Base-by-base conservation (phyloP, 2,113 vertebrate genomes). In the Neolamprologus sp. region DNA sequence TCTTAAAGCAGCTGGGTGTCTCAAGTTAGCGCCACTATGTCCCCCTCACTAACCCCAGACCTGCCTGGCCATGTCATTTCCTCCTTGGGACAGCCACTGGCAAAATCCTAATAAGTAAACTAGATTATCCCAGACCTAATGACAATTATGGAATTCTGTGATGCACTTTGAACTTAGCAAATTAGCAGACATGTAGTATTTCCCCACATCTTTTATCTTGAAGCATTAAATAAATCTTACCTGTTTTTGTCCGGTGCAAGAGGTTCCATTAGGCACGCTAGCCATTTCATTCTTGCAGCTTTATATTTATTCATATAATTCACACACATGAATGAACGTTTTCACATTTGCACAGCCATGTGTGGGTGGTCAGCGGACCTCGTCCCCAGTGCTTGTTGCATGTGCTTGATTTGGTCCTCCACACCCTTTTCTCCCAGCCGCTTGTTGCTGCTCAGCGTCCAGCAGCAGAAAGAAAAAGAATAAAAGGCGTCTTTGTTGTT, bases 1-100 rank as follows among this genome's bases (percentile, higher is more conserved):
- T 86, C 88, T 95, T 93, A 93, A 94, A 92, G 91, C 91, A 93
- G 93, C 95, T 93, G 92, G 85, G 81, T 82, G 78, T 92, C 92
- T 92, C 73, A 86, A 87, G 57, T 54, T 80, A 93, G 93, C 84
- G 89, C 92, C 92, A 55, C 84, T 85, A 2, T 87, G 75, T 85
- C 90, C 90, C 83, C 73, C 85, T 35, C 51, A 73, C 60, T 28
- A 58, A 47, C 5, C 82, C 80, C 90, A 87, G 81, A 92, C 82
- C 85, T 90, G 91, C 81, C 65, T 49, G 71, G 51, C 81, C 86
- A 19, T 93, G 88, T 90, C 82, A 96, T 95, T 96, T 95, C 94
- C 94, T 94, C 93, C 88, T 88, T 84, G 82, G 91, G 89, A 91
- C 65, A n/a, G 83, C 57, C 86, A 68, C 92, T 94, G 91, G 90